phyloP scores from a whole-genome alignment of 1,140 invertebrate genomes.

The Drosophila hydei region DNA sequence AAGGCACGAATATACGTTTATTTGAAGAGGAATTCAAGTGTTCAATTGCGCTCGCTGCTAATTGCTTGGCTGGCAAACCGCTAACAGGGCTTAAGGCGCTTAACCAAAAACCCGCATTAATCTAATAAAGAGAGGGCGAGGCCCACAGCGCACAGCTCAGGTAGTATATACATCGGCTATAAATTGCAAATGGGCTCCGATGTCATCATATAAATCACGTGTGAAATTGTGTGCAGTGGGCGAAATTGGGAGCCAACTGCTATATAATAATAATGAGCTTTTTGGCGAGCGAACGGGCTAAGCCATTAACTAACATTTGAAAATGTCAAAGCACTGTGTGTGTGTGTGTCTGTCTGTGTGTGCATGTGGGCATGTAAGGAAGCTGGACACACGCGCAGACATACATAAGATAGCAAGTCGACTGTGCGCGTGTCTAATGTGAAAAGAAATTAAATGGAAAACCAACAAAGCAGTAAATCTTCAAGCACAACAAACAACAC shows the following conservation, averaged over 20 bases:
- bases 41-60: not conserved
- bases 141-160: not conserved
- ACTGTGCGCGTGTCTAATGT: slow-evolving; percentile 55
- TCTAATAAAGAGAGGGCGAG: slow-evolving; percentile 8
- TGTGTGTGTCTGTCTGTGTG: not conserved
- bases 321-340: slow-evolving; percentile 57
- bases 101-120: slow-evolving; percentile 18
- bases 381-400: slow-evolving; percentile 13
- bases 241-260: not conserved
- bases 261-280: slow-evolving; percentile 49
- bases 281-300: slow-evolving; percentile 8
- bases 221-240: slow-evolving; percentile 5
- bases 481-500: slow-evolving; percentile 75
- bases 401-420: not conserved
- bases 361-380: slow-evolving; percentile 14
- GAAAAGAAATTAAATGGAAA: slow-evolving; percentile 74
- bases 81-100: slow-evolving; percentile 13
- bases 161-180: not conserved
- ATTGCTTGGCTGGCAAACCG: slow-evolving; percentile 16
- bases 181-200: slow-evolving; percentile 19
- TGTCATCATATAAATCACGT: slow-evolving; percentile 40
- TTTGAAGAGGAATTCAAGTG: not conserved
- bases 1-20: not conserved
- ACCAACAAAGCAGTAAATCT: slow-evolving; percentile 77
- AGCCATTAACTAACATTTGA: slow-evolving; percentile 77